A percentile compares a stretch with the other conserved stretches of the same genome.
These are phyloP conservation scores for Apodemia hepburni DNA, from an alignment of 2,888 invertebrate genomes.

Conservation along the genomic window DNA sequence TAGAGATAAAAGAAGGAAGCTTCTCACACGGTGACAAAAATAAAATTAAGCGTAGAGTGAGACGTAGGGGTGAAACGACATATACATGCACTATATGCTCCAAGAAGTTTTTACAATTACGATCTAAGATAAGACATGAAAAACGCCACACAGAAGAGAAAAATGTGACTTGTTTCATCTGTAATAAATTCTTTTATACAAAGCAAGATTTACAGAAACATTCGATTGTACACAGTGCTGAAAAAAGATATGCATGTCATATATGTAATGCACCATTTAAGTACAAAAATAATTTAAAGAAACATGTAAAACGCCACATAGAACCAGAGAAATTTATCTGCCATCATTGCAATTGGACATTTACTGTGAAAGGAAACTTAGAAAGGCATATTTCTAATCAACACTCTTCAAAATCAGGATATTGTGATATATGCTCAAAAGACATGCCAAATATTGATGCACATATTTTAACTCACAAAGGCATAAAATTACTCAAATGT, in stretches of 20 bases:
- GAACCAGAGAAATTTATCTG: conserved; percentile 55
- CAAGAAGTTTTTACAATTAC: conserved; percentile 50
- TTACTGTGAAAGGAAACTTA: conserved; percentile 69
- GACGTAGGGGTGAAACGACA: conserved; percentile 63
- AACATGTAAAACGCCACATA: conserved; percentile 63
- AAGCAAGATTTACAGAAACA: conserved; percentile 59
- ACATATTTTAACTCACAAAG: conserved; percentile 78
- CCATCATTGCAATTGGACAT: conserved; percentile 60
- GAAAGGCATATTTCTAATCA: conserved; percentile 72
- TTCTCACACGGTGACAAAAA: background rate
- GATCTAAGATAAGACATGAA: conserved; percentile 52
- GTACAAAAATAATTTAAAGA: conserved; percentile 69
- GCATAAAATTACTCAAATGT: conserved; percentile 65
- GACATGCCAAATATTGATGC: conserved; percentile 75
- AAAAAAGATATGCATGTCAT: conserved; percentile 52
- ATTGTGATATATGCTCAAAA: conserved; percentile 70
- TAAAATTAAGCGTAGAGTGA: conserved; percentile 12
- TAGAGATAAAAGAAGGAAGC: conserved; percentile 5
- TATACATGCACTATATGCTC: conserved; percentile 54
- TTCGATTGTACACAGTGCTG: conserved; percentile 47
- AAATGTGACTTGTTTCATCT: conserved; percentile 49
- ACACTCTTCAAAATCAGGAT: conserved; percentile 77
- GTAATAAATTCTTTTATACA: conserved; percentile 55
- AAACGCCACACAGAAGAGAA: conserved; percentile 51
- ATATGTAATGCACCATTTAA: conserved; percentile 70